Evolutionary conservation across 2,888 invertebrate species (phyloP).

Genomic region (Ptilodon capucinus): DNA sequence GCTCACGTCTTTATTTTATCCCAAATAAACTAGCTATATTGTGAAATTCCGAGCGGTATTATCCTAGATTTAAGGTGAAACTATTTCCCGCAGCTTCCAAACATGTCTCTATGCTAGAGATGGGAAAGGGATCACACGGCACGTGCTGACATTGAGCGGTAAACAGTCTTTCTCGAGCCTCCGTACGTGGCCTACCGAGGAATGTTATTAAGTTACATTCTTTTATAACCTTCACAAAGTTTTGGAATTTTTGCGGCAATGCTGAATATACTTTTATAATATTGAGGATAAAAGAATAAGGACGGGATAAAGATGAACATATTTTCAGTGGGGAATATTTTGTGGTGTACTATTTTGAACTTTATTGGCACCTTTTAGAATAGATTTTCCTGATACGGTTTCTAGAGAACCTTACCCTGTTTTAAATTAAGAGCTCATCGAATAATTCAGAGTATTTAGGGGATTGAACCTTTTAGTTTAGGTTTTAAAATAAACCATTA

Average conservation of each 20-base stretch:
- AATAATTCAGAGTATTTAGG: too few species aligned
- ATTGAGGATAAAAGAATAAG: conserved; percentile 30
- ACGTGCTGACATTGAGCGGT: conserved; percentile 38
- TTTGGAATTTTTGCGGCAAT: conserved; percentile 41
- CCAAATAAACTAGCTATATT: conserved; percentile 5
- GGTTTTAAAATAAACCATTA: too few species aligned
- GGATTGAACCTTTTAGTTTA: too few species aligned
- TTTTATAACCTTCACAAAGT: conserved; percentile 44
- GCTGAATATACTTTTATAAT: conserved; percentile 42
- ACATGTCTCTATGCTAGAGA: conserved; percentile 20
- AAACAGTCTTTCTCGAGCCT: conserved; percentile 40
- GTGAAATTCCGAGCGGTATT: conserved; percentile 7
- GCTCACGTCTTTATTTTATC: conserved; percentile 1
- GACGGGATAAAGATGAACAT: conserved; percentile 32
- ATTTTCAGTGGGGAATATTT: conserved; percentile 15
- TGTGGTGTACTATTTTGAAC: conserved; percentile 11
- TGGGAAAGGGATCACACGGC: conserved; percentile 27
- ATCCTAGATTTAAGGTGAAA: conserved; percentile 11
- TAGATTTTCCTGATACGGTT: background rate
- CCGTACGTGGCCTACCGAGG: conserved; percentile 37
- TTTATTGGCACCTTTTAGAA: conserved; percentile 2
- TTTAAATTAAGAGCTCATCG: conserved; percentile 20
- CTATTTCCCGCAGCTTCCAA: conserved; percentile 16
- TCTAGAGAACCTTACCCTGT: too few species aligned
- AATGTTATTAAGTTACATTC: conserved; percentile 49